These are phyloP conservation scores for Arvicola amphibius DNA, from an alignment of 2,797 vertebrate genomes.

Conservation along the genomic window DNA sequence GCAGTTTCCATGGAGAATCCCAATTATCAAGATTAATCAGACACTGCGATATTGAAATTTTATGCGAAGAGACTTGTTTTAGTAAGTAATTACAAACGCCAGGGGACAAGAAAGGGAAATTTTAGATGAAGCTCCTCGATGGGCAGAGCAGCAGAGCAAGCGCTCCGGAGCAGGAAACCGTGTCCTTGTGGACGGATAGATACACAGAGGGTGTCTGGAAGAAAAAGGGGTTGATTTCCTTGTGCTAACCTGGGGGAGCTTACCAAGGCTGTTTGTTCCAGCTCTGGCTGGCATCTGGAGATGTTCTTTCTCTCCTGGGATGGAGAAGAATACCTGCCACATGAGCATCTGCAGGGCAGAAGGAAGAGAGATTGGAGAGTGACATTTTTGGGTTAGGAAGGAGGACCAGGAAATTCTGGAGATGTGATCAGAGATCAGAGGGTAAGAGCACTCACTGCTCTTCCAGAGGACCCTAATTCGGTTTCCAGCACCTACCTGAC, in stretches of 20 bases:
- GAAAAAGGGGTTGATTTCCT: not conserved
- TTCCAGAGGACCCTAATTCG: not conserved
- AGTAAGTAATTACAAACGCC: slow-evolving; percentile 39
- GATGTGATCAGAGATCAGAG: not conserved
- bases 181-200: not conserved
- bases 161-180: not conserved
- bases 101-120: not conserved
- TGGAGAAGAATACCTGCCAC: not conserved
- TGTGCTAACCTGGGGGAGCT: not conserved
- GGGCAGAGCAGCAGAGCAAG: not conserved
- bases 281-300: not conserved
- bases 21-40: slow-evolving; percentile 63
- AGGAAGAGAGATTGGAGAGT: not conserved
- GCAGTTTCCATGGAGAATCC: slow-evolving; percentile 73
- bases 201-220: not conserved
- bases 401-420: not conserved
- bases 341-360: not conserved
- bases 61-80: slow-evolving; percentile 38
- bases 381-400: not conserved
- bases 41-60: slow-evolving; percentile 48
- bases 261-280: not conserved
- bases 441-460: not conserved
- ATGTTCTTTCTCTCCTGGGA: not conserved
- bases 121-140: slow-evolving; percentile 23
- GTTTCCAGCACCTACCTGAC: not conserved